phyloP scores from a whole-genome alignment of 2,888 invertebrate genomes.

The Hecatera dysodea region DNA sequence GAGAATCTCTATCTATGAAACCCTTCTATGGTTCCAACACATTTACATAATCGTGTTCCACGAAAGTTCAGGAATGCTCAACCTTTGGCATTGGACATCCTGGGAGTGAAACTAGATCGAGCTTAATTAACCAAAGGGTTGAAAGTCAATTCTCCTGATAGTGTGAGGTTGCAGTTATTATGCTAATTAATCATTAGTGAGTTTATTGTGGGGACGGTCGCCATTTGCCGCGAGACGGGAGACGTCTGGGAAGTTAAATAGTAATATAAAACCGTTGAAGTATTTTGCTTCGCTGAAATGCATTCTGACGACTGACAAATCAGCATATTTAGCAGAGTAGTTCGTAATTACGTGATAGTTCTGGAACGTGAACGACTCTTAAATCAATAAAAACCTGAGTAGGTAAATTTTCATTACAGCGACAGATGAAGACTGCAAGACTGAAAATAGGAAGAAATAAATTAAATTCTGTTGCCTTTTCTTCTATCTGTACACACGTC shows the following conservation, averaged over 20 bases:
- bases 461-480: constrained; percentile 17
- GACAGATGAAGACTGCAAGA: neutral
- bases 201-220: constrained; percentile 42
- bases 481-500: constrained; percentile 42
- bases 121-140: constrained; percentile 51
- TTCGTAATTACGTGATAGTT: neutral
- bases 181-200: constrained; percentile 58
- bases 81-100: constrained; percentile 33
- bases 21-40: constrained; percentile 32
- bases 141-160: constrained; percentile 52
- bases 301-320: constrained; percentile 1
- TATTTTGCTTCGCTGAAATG: neutral
- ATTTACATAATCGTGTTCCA: constrained; percentile 16
- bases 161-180: constrained; percentile 50
- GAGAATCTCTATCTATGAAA: neutral
- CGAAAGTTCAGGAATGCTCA: constrained; percentile 21
- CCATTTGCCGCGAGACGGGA: neutral
- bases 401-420: neutral
- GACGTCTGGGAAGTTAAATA: constrained; percentile 23
- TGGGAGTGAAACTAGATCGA: constrained; percentile 48
- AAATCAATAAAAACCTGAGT: neutral
- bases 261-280: constrained; percentile 29
- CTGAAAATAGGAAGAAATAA: neutral
- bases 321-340: neutral
- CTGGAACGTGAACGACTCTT: neutral